Evolutionary conservation across 2,888 invertebrate genomes (phyloP).

Genomic region (Fragum sueziense): DNA sequence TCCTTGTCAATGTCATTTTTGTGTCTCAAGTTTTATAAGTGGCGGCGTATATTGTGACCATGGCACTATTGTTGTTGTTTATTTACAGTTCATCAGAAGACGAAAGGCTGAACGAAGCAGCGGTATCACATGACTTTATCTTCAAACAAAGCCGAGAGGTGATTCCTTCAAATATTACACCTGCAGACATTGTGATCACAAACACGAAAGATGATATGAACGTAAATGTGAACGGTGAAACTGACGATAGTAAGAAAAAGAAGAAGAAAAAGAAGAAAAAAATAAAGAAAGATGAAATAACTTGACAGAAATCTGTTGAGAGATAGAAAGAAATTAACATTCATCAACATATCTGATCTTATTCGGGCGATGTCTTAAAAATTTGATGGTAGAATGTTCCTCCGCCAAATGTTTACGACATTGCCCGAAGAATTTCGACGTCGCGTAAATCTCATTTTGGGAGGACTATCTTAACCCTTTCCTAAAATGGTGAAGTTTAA

Average conservation of each 20-base stretch:
- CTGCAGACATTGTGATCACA: constrained; percentile 35
- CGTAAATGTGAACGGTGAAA: background rate
- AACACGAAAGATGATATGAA: background rate
- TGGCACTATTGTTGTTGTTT: background rate
- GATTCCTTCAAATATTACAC: constrained; percentile 18
- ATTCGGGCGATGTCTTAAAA: no score
- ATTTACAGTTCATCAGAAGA: constrained; percentile 71
- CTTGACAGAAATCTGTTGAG: background rate
- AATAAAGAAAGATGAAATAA: background rate
- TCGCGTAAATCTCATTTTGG: no score
- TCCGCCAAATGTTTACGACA: no score
- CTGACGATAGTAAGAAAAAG: background rate
- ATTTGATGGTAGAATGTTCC: no score
- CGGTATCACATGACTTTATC: constrained; percentile 70
- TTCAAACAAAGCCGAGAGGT: constrained; percentile 60
- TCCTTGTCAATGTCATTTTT: no score
- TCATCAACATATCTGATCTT: no score
- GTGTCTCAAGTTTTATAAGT: no score
- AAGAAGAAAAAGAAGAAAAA: constrained; percentile 26
- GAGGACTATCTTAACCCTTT: no score
- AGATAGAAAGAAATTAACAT: no score
- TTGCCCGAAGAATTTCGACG: no score
- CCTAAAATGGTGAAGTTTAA: no score
- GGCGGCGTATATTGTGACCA: no score
- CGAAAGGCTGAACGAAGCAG: constrained; percentile 66